Evolutionary conservation across 2,888 invertebrate species (phyloP).

Genomic region (Melinaea marsaeus): DNA sequence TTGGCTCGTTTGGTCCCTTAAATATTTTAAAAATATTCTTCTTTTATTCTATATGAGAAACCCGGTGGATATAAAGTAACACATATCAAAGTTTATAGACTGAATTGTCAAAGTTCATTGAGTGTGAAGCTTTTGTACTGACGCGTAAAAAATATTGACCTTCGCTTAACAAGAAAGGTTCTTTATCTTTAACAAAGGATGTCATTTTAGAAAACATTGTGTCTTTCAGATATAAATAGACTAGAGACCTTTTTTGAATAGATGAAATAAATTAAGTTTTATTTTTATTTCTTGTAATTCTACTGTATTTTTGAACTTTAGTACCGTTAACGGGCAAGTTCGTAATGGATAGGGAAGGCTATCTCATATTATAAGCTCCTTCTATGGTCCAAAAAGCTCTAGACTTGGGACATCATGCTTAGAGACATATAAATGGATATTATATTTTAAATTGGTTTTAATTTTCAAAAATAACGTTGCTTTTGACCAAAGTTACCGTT

Average conservation of each 20-base stretch:
- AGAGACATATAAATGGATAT: too few species aligned
- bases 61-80: neutral
- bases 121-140: neutral
- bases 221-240: neutral
- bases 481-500: too few species aligned
- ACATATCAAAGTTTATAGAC: neutral
- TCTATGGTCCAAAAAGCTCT: too few species aligned
- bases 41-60: neutral
- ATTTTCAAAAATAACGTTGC: too few species aligned
- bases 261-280: neutral
- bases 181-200: neutral
- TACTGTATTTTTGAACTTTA: too few species aligned
- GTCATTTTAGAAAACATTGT: neutral
- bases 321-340: too few species aligned
- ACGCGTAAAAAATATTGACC: slow-evolving; percentile 2
- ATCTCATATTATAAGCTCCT: too few species aligned
- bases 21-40: neutral
- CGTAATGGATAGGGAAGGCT: too few species aligned
- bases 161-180: neutral
- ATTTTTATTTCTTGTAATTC: too few species aligned
- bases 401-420: too few species aligned
- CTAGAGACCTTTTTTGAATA: neutral
- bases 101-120: neutral
- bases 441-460: too few species aligned
- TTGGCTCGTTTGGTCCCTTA: neutral